Evolutionary conservation across 1,140 invertebrate species (phyloP).

Genomic region (Sminthurinus signatus): DNA sequence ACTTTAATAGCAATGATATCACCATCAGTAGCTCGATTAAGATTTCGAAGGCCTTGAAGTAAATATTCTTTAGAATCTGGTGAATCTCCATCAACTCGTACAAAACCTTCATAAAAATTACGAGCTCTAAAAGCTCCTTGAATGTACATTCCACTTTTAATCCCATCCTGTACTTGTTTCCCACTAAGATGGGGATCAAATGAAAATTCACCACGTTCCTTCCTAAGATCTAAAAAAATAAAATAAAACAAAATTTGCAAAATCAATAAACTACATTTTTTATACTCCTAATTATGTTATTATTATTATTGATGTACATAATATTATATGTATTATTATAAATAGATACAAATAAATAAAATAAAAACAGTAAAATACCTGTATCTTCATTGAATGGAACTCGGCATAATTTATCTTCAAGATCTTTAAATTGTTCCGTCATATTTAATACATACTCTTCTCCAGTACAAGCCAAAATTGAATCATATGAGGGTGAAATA

Average conservation of each 20-base stretch:
- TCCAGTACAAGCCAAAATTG: constrained; percentile 8
- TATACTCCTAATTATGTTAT: no score
- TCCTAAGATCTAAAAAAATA: not conserved
- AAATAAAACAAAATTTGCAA: no score
- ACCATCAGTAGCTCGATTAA: constrained; percentile 91
- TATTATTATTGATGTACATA: no score
- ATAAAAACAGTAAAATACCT: constrained; percentile 13
- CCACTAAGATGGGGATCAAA: constrained; percentile 81
- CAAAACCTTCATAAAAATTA: constrained; percentile 91
- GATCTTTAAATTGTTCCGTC: constrained; percentile 24
- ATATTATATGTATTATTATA: no score
- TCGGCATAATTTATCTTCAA: constrained; percentile 36
- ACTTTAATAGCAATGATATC: constrained; percentile 90
- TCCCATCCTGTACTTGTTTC: constrained; percentile 64
- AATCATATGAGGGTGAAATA: not conserved
- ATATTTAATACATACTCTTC: constrained; percentile 28
- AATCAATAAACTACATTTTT: no score
- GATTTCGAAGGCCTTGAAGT: constrained; percentile 75
- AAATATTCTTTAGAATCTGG: constrained; percentile 56
- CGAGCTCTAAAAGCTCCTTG: constrained; percentile 82
- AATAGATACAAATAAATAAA: no score
- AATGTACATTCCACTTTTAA: constrained; percentile 67
- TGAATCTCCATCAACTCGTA: constrained; percentile 68
- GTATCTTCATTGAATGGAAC: constrained; percentile 38
- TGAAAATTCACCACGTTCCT: constrained; percentile 15